Conservation (phyloP, 2,797 vertebrate species). For the Spinibarbus caldwelli region DNA sequence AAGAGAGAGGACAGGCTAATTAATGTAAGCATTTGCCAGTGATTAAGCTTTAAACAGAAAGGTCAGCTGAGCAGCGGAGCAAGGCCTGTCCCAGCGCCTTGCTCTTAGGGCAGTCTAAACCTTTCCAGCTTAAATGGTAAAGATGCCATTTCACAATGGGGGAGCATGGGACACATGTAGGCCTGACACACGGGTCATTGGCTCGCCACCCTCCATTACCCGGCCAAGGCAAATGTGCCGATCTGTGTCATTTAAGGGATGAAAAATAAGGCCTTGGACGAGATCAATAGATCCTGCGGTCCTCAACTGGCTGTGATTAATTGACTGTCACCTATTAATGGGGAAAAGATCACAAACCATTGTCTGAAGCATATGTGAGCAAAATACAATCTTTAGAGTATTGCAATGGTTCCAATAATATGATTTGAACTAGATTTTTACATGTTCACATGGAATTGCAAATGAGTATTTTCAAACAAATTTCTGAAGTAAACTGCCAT, state of each 20-base stretch:
- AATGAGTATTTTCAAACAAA: background rate
- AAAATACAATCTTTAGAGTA: constrained; percentile 79
- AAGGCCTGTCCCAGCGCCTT: constrained; percentile 87
- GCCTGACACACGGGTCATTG: constrained; percentile 77
- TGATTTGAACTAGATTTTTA: background rate
- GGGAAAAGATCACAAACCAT: constrained; percentile 88
- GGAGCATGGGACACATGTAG: constrained; percentile 59
- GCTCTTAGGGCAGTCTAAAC: constrained; percentile 90
- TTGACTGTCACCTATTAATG: constrained; percentile 92
- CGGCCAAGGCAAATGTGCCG: constrained; percentile 78
- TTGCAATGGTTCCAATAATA: constrained; percentile 15
- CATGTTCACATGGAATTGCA: background rate
- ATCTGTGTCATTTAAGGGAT: constrained; percentile 88
- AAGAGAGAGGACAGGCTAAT: constrained; percentile 82
- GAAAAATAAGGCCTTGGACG: constrained; percentile 88
- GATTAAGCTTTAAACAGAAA: constrained; percentile 96
- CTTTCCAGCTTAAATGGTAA: constrained; percentile 85
- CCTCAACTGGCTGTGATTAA: constrained; percentile 87
- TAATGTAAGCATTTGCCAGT: constrained; percentile 99
- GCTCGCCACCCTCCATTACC: constrained; percentile 79
- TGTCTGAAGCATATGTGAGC: constrained; percentile 80
- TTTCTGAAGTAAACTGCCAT: background rate
- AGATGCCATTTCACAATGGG: constrained; percentile 77
- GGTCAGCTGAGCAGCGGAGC: constrained; percentile 96
- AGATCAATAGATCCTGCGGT: constrained; percentile 93